Base-by-base conservation (phyloP, 1,140 invertebrate species). In the Cylas formicarius region DNA sequence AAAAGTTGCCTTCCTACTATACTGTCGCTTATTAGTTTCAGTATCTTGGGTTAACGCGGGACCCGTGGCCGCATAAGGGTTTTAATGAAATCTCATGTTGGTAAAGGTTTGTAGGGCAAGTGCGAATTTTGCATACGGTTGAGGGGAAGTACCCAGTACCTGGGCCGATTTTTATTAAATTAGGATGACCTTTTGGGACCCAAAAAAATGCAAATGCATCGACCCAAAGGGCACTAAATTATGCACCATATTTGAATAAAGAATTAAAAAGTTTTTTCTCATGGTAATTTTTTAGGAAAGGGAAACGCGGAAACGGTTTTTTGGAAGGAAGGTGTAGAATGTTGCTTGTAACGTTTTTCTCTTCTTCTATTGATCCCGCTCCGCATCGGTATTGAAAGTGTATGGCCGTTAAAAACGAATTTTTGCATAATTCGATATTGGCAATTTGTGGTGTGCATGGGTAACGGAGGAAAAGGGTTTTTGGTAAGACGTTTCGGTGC, bases 181-280 rank as follows among this genome's bases (percentile, higher is more conserved):
- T 33, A 51, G 47, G 40, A 50, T 60, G 53, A 58, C 54, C 55
- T 56, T 60, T 58, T 52, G 41, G 41, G 20, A 34, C 46, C 42
- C 33, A 47, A 47, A 46, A 57, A 53, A 52, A 62, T 62, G 60
- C 57, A 62, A 62, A 62, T 60, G 36, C 45, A 44, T 48, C 43
- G 21, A 51, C 48, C 50, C 51, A 38, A 53, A 53, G 48, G n/a
- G 49, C 31, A 42, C 47, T 55, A 55, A 55, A 50, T 48, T 62
- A 53, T 62, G 56, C 56, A 60, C 44, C 47, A 23, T 52, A 60
- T 60, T 60, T 46, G 49, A 60, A 60, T 57, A 50, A 52, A 29
- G 46, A 44, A 52, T 56, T 61, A 36, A 53, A 50, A 41, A 48
- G 42, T 37, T 62, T 62, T 62, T 62, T 62, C 60, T 60, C 60